Evolutionary conservation across 2,888 invertebrate species (phyloP), one percentile per base, ranked within the genome.

Genomic region (Tipula unca): DNA sequence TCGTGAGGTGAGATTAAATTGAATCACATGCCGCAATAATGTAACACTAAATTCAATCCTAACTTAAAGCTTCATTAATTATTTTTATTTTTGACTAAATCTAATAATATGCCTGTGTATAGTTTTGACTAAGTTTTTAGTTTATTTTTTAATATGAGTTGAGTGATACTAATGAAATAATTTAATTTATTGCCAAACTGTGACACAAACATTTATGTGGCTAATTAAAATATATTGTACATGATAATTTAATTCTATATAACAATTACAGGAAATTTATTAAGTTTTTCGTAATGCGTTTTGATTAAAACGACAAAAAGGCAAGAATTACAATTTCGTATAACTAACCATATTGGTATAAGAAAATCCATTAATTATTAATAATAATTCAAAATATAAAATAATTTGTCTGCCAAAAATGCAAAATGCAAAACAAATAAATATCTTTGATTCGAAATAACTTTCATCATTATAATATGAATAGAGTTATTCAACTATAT

Each of bases 1-100:
- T 87, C 88, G 88, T 87, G 91, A 91, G 91, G 91, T 91, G 91
- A 91, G 91, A 89, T 85, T 85, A 69, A 25, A 69, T 69, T 69
- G 25, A 69, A 69, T 20, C 69, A 69, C 25, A 69, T 69, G 69
- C 69, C 6, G 69, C 69, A 69, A 69, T 69, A 69, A 69, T 69
- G 69, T 69, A 69, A 69, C 69, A 69, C 69, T 69, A 25, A 69
- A 69, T 69, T 69, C 69, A 69, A 69, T 69, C 69, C 69, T 69
- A 69, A 69, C 69, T 69, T 69, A 69, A 69, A 69, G 69, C 69
- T 69, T 48, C 39, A 39, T 39, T 39, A 39, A 39, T 39, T 39
- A 13, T 39, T 39, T 48, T 48, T 48, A 48, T 48, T 48, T 3
- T 69, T 69, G 69, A 69, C 69, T 69, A 69, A 69, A 69, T 25